Evolutionary conservation across 2,888 invertebrate genomes (phyloP).

Genomic region (Rhamphomyia laevipes): DNA sequence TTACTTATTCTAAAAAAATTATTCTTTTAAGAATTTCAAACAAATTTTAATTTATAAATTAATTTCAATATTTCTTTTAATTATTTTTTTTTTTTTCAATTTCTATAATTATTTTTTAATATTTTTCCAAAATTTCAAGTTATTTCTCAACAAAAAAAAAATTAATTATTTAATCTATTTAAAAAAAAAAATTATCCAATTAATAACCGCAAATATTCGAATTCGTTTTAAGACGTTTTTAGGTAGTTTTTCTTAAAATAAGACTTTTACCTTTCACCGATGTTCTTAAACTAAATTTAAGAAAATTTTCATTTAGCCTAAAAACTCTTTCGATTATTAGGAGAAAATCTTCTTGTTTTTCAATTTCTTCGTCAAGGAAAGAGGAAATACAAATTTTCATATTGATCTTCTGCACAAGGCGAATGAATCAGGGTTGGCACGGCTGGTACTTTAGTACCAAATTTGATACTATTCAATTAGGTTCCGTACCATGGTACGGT

Average conservation of each 20-base stretch:
- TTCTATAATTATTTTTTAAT: not conserved
- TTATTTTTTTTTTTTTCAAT: constrained; percentile 1
- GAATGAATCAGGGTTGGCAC: too few species aligned
- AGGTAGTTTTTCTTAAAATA: too few species aligned
- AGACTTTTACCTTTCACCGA: constrained; percentile 10
- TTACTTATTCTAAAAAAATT: constrained; percentile 12
- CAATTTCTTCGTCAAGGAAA: not conserved
- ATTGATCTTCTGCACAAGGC: too few species aligned
- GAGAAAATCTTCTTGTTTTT: not conserved
- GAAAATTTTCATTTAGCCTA: not conserved
- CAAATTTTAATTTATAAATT: constrained; percentile 20
- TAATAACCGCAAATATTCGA: not conserved
- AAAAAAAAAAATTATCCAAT: not conserved
- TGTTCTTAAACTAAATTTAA: constrained; percentile 8
- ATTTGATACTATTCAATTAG: too few species aligned
- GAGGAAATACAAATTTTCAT: not conserved
- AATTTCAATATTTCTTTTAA: not conserved
- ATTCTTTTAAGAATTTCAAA: constrained; percentile 23
- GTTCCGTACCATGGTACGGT: too few species aligned
- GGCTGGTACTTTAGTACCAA: too few species aligned
- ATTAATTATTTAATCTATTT: not conserved
- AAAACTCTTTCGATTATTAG: not conserved
- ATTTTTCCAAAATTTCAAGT: not conserved
- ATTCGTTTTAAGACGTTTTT: not conserved
- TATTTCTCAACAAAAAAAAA: not conserved